Percentiles rank a stretch among this genome's conserved stretches.
Conservation (phyloP, 2,888 invertebrate genomes). For the Diplazon laetatorius region DNA sequence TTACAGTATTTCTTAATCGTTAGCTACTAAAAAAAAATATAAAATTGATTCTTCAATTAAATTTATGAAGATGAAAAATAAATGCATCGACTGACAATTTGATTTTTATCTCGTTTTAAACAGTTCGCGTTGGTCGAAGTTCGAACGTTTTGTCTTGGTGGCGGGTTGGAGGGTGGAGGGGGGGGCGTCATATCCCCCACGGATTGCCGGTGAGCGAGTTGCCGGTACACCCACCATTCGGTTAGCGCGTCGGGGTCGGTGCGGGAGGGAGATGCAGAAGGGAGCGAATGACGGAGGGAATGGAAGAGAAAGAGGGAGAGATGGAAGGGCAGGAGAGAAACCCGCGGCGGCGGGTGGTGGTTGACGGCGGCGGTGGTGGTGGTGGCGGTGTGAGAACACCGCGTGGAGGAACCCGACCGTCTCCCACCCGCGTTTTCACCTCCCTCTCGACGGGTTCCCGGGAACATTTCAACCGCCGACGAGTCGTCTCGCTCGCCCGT, state of each 20-base stretch:
- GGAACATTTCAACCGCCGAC: constrained; percentile 32
- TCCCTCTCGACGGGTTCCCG: constrained; percentile 44
- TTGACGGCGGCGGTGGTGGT: background rate
- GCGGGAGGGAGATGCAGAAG: constrained; percentile 59
- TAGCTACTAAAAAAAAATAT: too few relatives aligned
- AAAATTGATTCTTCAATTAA: too few relatives aligned
- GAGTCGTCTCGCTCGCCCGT: constrained; percentile 21
- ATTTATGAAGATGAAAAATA: too few relatives aligned
- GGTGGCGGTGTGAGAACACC: constrained; percentile 51
- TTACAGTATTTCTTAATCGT: too few relatives aligned
- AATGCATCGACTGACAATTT: too few relatives aligned
- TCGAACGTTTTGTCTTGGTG: too few relatives aligned
- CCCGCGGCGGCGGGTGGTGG: constrained; percentile 64
- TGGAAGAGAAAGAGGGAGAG: constrained; percentile 48
- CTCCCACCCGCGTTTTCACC: constrained; percentile 52
- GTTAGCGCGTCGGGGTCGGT: constrained; percentile 31
- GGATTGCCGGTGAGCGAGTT: constrained; percentile 70
- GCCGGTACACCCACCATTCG: constrained; percentile 64
- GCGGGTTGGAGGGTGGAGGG: too few relatives aligned
- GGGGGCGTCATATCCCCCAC: too few relatives aligned
- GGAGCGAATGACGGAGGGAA: constrained; percentile 58
- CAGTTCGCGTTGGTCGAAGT: too few relatives aligned
- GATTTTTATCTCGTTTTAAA: too few relatives aligned
- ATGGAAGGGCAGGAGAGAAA: constrained; percentile 67
- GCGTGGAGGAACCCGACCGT: constrained; percentile 60